A percentile compares a stretch with the other conserved stretches of the same genome.
Conservation (phyloP, 2,888 invertebrate genomes). For the Pteria penguin region DNA sequence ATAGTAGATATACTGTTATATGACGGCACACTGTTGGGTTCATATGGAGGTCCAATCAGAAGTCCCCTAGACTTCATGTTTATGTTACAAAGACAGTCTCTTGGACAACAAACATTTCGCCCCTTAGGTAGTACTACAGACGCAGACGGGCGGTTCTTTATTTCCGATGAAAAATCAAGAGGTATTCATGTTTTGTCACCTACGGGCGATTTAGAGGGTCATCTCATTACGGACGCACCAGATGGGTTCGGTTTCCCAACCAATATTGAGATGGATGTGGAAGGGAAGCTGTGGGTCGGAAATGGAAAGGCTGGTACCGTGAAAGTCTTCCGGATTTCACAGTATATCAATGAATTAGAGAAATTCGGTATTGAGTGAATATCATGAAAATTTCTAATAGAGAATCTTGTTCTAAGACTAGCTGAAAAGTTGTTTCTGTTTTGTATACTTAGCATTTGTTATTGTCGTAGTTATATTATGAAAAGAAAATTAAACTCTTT, state of each 20-base stretch:
- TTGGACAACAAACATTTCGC: background rate
- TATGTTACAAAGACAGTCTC: background rate
- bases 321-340: background rate
- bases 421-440: no score
- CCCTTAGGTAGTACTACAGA: background rate
- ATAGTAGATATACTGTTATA: background rate
- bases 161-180: background rate
- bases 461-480: no score
- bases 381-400: no score
- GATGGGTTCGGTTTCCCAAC: background rate
- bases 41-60: background rate
- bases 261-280: background rate
- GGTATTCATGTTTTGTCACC: background rate
- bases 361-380: no score
- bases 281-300: background rate
- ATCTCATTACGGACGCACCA: background rate
- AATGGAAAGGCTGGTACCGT: background rate
- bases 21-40: background rate
- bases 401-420: no score
- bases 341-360: background rate
- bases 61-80: background rate
- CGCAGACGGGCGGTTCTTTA: background rate
- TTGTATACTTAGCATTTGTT: no score
- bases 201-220: background rate
- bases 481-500: no score